Base-by-base conservation (phyloP, 1,140 invertebrate species). In the Drosophila pandora region DNA sequence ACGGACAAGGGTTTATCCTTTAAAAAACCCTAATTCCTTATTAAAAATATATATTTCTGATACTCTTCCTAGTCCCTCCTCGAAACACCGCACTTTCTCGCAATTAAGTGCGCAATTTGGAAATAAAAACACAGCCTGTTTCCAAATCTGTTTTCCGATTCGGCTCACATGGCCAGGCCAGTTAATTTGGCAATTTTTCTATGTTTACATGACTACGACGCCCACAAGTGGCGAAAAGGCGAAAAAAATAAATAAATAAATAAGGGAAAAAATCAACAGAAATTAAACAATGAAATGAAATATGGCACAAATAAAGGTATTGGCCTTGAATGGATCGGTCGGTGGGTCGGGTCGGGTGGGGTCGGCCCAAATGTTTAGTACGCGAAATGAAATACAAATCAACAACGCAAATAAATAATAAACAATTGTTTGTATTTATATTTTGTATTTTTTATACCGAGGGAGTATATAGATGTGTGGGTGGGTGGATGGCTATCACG, bases 241-340 rank as follows among this genome's bases (percentile, higher is more conserved):
- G 30, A 48, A 34, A 22, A 12, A 56, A 6, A 22, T 5, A 28
- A 28, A 53, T 30, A 62, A 43, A 48, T 21, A 64, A 39, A 2
- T 47, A 59, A 54, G 13, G 34, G 23, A 49, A 37, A 23, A 13
- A 55, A 6, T 28, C 12, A 37, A 28, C 50, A 37, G 55, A 43
- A 60, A 41, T 64, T 12, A 41, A 48, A 62, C 68, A 60, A 61
- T 41, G 50, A 45, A 39, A 58, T 49, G 50, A 45, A 39, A 58
- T 49, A 61, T 85, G 81, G 81, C 72, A 80, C 81, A 84, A 85
- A 80, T 85, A 67, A 76, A 80, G 72, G 72, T 76, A 3, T 68
- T 84, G 80, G 80, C 80, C 80, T 84, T 84, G 80, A 84, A 84
- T 73, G 76, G 45, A 59, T 67, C 54, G 78, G 72, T 17, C 17